These are phyloP conservation scores for Spea bombifrons DNA, from an alignment of 2,113 vertebrate genomes.

Conservation along the genomic window DNA sequence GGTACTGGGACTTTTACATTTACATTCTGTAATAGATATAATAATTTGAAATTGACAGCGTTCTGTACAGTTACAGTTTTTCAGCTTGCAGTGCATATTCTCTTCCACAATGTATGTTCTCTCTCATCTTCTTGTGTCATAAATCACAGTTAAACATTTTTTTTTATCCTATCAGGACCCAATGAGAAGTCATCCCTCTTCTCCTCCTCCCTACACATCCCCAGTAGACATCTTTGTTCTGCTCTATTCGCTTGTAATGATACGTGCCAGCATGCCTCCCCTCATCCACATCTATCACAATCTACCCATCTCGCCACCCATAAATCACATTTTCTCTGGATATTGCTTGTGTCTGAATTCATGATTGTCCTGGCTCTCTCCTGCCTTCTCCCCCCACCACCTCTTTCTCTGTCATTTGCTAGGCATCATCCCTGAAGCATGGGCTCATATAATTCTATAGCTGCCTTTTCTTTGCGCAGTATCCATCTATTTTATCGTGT, in stretches of 20 bases:
- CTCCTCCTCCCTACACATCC: not conserved
- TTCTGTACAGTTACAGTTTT: not conserved
- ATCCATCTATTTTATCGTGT: too few species aligned
- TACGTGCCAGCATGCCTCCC: not conserved
- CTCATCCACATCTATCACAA: constrained; percentile 18
- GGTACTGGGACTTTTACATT: too few species aligned
- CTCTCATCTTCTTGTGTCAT: constrained; percentile 1
- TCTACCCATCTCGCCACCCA: constrained; percentile 8
- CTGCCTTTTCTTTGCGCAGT: too few species aligned
- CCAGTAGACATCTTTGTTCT: constrained; percentile 23
- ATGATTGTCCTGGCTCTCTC: not conserved
- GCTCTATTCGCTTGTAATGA: constrained; percentile 16
- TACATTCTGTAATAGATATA: not conserved
- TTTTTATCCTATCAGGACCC: not conserved
- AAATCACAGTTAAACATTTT: constrained; percentile 29
- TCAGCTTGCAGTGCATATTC: not conserved
- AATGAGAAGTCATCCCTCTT: constrained; percentile 6
- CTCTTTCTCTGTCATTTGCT: not conserved
- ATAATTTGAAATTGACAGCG: not conserved
- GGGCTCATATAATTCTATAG: too few species aligned
- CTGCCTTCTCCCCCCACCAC: not conserved
- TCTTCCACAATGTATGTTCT: not conserved
- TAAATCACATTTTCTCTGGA: constrained; percentile 10
- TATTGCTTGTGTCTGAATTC: not conserved
- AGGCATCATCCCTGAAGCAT: not conserved